Evolutionary conservation across 2,797 vertebrate genomes (phyloP), one percentile per base, ranked within the genome.

Genomic region (Phoebastria nigripes): DNA sequence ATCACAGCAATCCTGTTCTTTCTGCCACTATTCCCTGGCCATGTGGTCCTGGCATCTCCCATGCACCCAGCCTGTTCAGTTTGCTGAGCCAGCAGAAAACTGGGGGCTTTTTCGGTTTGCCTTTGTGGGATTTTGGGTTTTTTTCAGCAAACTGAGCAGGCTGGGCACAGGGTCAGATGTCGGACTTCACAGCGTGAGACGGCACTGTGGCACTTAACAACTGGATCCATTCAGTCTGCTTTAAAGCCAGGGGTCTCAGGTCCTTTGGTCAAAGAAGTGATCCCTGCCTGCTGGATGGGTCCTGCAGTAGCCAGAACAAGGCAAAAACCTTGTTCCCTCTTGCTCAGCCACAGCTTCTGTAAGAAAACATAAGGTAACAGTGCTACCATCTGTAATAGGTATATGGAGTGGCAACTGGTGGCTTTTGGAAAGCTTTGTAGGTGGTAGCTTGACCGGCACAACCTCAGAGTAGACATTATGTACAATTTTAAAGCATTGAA

Each of bases 41-140:
- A 5, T n/a, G 39, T 69, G 26, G 28, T 54, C 71, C 35, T 63
- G 14, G 25, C 28, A 81, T 6, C 9, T 35, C 12, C 24, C 18
- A 8, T 25, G 54, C 22, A 19, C 21, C 3, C 15, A 52, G 11
- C 25, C 42, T 54, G 9, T 29, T 82, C 39, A 56, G 4, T 67
- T 59, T 91, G n/a, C 28, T 31, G n/a, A 79, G 22, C 21, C 29
- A 66, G 58, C 4, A 41, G 59, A 82, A 86, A 72, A 44, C 15
- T 24, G 13, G 4, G 28, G 4, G 0, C 4, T 33, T 42, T 55
- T 8, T 49, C 37, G 0, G 2, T 67, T 79, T 78, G 17, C 14
- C 14, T 55, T 76, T 85, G 11, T 26, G 42, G 8, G 1, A 37
- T 71, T 82, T 67, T 42, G 8, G 4, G 0, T 1, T 62, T 33